Evolutionary conservation across 2,113 vertebrate species (phyloP).

Genomic region (Lipotes vexillifer): DNA sequence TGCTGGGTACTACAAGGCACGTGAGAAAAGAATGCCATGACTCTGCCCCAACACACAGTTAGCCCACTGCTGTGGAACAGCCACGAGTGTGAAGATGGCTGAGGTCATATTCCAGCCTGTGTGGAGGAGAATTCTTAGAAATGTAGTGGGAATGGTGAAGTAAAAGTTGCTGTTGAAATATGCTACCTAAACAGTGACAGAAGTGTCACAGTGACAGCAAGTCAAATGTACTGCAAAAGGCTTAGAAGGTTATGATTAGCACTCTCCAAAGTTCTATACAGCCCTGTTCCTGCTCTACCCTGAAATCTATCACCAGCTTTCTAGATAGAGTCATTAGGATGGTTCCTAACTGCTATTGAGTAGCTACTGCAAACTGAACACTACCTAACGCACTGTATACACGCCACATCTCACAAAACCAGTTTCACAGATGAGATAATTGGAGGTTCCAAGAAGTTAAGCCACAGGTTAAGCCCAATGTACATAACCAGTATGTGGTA

Average conservation of each 20-base stretch:
- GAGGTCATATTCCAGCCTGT: not conserved
- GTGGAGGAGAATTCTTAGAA: not conserved
- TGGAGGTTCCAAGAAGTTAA: not conserved
- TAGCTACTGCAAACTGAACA: not conserved
- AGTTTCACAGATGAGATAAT: slow-evolving; percentile 6
- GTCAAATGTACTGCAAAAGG: not conserved
- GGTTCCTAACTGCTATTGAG: not conserved
- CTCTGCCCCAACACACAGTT: fast-evolving
- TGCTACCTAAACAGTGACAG: not conserved
- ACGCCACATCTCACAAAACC: not conserved
- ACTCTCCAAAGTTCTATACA: not conserved
- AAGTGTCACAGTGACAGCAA: not conserved
- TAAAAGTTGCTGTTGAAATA: not conserved
- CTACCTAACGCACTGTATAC: not conserved
- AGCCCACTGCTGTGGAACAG: not conserved
- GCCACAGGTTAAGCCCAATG: not conserved
- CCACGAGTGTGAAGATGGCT: not conserved
- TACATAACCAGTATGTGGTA: not conserved
- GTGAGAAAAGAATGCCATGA: fast-evolving
- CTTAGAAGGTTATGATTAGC: not conserved
- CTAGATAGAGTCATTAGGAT: not conserved
- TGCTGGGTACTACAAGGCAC: not conserved
- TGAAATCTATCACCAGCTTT: not conserved
- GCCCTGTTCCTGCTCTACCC: not conserved
- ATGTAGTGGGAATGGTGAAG: not conserved